These are phyloP conservation scores for Pelochelys cantorii DNA, from an alignment of 2,797 vertebrate species.

Conservation along the genomic window DNA sequence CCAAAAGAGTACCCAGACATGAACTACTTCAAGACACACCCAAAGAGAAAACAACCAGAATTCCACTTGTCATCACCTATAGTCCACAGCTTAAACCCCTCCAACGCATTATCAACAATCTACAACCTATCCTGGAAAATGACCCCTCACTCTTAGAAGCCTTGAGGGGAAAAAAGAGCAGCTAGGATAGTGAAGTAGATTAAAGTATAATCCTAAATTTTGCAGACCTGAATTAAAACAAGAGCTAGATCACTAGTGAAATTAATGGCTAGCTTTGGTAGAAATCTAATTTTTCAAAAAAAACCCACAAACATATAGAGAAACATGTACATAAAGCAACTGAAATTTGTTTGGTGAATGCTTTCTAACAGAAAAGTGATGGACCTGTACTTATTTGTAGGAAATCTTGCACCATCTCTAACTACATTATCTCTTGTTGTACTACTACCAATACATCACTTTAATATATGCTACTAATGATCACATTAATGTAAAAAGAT, in stretches of 20 bases:
- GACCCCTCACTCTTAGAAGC: no score
- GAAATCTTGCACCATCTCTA: neutral
- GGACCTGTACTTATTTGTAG: neutral
- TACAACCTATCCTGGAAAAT: no score
- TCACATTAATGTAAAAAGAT: neutral
- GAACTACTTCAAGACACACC: no score
- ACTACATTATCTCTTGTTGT: neutral
- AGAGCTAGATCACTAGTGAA: conserved; percentile 27
- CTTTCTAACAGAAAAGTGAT: neutral
- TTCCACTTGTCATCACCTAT: no score
- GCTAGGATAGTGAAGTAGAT: neutral
- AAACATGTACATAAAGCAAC: fast-evolving
- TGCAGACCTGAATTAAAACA: conserved; percentile 40
- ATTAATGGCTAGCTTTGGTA: neutral
- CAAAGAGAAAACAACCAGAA: no score
- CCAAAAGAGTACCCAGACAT: no score
- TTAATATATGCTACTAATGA: neutral
- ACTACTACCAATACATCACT: neutral
- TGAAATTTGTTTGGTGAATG: neutral
- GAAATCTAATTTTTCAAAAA: neutral
- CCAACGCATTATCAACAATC: no score
- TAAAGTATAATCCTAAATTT: conserved; percentile 13
- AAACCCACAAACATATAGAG: neutral
- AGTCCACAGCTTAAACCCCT: no score
- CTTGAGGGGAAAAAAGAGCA: neutral